A percentile compares a stretch with the other conserved stretches of the same genome.
Conservation (phyloP, 1,140 invertebrate species). For the Olivierus martensii region DNA sequence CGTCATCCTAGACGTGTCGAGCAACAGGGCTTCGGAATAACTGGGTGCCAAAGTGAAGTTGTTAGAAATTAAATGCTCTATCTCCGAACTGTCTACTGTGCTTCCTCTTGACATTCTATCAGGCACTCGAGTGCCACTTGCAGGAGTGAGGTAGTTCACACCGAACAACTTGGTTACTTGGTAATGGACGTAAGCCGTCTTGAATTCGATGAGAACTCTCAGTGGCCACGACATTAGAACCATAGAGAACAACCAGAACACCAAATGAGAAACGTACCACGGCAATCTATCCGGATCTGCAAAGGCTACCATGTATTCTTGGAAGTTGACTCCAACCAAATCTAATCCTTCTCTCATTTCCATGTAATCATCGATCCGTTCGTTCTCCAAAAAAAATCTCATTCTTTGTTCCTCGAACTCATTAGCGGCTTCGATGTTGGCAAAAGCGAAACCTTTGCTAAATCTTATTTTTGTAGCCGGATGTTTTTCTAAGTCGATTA, state of each 20-base stretch:
- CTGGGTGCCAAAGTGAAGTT: conserved; percentile 48
- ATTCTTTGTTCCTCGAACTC: conserved; percentile 75
- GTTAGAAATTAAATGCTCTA: conserved; percentile 47
- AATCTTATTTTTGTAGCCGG: conserved; percentile 21
- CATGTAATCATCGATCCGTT: conserved; percentile 74
- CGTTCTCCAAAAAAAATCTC: conserved; percentile 62
- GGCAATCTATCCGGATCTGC: conserved; percentile 36
- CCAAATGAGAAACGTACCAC: conserved; percentile 41
- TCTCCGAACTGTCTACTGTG: conserved; percentile 42
- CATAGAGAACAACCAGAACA: conserved; percentile 60
- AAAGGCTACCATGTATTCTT: conserved; percentile 51
- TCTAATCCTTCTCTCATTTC: conserved; percentile 77
- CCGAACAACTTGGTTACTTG: conserved; percentile 40
- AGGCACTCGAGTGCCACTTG: no score
- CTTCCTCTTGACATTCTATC: conserved; percentile 27
- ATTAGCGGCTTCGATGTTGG: conserved; percentile 20
- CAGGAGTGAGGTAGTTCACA: conserved; percentile 33
- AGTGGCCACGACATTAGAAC: conserved; percentile 73
- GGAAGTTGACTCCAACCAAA: conserved; percentile 53
- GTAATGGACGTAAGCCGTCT: conserved; percentile 69
- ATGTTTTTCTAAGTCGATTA: conserved; percentile 42
- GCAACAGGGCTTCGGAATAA: conserved; percentile 50
- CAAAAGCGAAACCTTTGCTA: conserved; percentile 25
- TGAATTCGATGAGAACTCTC: conserved; percentile 64
- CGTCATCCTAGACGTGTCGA: background rate